Conservation (phyloP, 1,140 invertebrate genomes). For the Monomorium pharaonis region DNA sequence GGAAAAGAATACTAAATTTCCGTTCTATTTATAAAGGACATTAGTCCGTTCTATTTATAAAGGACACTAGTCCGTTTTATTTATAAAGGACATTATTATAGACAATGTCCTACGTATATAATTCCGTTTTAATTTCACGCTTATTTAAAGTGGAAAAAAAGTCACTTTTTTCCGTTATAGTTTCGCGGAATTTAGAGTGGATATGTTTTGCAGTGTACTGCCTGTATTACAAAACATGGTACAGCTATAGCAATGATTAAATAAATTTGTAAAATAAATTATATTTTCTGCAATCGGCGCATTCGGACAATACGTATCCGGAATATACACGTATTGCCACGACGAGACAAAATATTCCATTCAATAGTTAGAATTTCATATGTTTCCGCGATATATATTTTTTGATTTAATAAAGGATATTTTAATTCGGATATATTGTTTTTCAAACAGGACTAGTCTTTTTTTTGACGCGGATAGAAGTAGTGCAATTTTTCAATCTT, state of each 20-base stretch:
- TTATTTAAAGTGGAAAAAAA: too few species aligned
- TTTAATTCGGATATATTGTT: neutral
- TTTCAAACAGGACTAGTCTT: neutral
- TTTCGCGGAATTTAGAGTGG: too few species aligned
- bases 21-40: too few species aligned
- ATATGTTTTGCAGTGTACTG: too few species aligned
- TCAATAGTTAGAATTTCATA: conserved; percentile 16
- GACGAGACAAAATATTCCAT: conserved; percentile 14
- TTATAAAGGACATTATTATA: too few species aligned
- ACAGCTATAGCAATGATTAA: conserved; percentile 9
- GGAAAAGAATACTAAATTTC: too few species aligned
- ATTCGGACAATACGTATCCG: neutral
- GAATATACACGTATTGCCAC: neutral
- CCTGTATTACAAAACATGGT: conserved; percentile 18
- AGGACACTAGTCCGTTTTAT: too few species aligned
- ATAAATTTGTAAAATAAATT: conserved; percentile 28
- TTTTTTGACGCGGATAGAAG: neutral
- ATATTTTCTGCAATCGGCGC: conserved; percentile 2
- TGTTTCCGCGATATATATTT: conserved; percentile 1
- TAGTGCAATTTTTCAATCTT: neutral
- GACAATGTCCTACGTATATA: too few species aligned
- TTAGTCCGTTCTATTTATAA: too few species aligned
- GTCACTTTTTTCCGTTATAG: too few species aligned
- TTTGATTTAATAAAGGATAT: conserved; percentile 13
- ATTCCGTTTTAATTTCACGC: too few species aligned